A percentile compares a stretch with the other conserved stretches of the same genome.
Evolutionary conservation across 2,113 vertebrate genomes (phyloP).

Genomic region (Steatornis caripensis): DNA sequence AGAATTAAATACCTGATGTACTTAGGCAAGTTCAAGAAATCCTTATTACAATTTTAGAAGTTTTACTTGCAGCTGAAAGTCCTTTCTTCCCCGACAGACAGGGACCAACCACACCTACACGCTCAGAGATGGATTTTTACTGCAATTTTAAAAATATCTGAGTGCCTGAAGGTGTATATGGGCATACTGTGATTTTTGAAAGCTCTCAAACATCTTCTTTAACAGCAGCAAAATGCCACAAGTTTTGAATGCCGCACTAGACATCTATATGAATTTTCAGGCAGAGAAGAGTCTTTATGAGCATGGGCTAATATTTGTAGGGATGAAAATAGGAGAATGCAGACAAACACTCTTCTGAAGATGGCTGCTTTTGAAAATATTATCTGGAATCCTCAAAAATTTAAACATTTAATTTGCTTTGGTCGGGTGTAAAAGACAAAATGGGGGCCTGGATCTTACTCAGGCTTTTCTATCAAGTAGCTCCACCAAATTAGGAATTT

Average conservation of each 20-base stretch:
- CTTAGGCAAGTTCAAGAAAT: background rate
- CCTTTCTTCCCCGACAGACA: background rate
- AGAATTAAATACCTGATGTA: background rate
- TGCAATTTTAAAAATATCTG: background rate
- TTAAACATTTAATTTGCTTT: background rate
- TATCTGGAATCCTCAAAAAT: background rate
- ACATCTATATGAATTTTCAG: background rate
- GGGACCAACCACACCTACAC: background rate
- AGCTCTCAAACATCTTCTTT: background rate
- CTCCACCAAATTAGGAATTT: slow-evolving; percentile 60
- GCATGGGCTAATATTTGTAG: background rate
- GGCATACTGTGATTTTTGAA: background rate
- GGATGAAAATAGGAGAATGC: background rate
- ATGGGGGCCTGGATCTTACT: background rate
- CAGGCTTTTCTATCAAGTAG: background rate
- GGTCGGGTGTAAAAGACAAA: background rate
- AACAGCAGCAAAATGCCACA: background rate
- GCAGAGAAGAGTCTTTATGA: background rate
- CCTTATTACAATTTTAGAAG: background rate
- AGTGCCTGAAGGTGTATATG: background rate
- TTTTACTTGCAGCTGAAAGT: background rate
- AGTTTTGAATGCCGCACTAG: rapidly evolving
- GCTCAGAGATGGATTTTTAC: background rate
- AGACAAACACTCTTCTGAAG: background rate
- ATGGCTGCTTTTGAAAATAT: background rate